Conservation (phyloP, 2,113 vertebrate genomes). For the Trachemys scripta region DNA sequence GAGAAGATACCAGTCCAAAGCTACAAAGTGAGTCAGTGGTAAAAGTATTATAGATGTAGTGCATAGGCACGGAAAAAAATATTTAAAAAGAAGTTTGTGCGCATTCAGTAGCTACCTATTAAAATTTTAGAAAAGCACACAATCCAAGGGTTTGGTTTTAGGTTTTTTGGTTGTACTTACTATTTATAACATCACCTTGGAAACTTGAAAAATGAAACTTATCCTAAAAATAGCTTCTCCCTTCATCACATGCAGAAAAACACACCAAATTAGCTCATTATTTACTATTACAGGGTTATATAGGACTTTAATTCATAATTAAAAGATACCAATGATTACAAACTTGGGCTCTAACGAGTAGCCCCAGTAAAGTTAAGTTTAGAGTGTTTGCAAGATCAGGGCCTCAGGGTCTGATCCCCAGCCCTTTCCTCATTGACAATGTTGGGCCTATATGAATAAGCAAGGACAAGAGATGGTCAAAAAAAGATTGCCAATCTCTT, state of each 20-base stretch:
- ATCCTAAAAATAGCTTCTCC: neutral
- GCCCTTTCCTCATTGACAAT: neutral
- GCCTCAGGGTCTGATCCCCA: neutral
- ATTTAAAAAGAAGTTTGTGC: neutral
- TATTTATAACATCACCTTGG: neutral
- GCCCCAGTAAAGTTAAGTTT: neutral
- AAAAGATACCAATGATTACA: neutral
- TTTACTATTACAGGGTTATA: neutral
- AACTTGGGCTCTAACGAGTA: neutral
- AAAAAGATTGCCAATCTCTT: neutral
- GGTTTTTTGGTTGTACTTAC: neutral
- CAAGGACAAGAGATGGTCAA: neutral
- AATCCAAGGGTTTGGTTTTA: neutral
- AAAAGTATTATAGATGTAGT: neutral
- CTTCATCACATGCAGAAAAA: neutral
- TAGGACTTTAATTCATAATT: neutral
- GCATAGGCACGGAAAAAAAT: neutral
- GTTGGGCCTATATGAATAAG: neutral
- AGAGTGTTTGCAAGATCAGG: neutral
- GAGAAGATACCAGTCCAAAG: neutral
- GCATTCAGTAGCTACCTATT: neutral
- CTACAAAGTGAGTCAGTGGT: neutral
- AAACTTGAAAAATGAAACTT: neutral
- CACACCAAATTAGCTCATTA: neutral
- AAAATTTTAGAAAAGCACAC: neutral